These are phyloP conservation scores for Ciona savignyi DNA, from an alignment of 23 tunicate species.

Conservation along the genomic window DNA sequence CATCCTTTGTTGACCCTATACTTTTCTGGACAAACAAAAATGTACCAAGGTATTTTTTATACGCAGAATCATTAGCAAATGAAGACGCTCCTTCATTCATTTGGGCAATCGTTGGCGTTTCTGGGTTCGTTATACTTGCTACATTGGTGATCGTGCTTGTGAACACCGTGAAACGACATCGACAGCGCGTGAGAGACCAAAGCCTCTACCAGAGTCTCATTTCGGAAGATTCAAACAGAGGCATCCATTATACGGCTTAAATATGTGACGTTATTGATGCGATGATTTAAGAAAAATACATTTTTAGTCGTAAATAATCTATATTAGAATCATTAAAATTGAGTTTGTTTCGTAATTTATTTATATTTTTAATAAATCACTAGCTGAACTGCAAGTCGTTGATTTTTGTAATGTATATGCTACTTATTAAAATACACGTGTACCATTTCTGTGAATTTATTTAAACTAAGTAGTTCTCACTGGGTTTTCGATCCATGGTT, in stretches of 20 bases:
- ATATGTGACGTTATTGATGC: too few relatives aligned
- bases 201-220: constrained; percentile 47
- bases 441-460: too few relatives aligned
- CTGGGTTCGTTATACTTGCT: constrained; percentile 34
- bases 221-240: constrained; percentile 32
- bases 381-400: too few relatives aligned
- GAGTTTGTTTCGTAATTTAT: too few relatives aligned
- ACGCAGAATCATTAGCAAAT: constrained; percentile 1
- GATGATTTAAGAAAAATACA: too few relatives aligned
- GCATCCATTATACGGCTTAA: constrained; percentile 48
- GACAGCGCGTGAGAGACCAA: constrained; percentile 30
- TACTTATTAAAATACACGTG: too few relatives aligned
- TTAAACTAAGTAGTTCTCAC: not conserved
- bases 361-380: too few relatives aligned
- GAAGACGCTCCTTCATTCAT: constrained; percentile 36
- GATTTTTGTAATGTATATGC: too few relatives aligned
- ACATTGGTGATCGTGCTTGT: constrained; percentile 19
- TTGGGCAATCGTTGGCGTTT: constrained; percentile 68
- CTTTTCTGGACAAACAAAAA: not conserved
- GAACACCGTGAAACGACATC: constrained; percentile 5
- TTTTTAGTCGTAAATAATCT: too few relatives aligned
- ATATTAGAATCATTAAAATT: too few relatives aligned
- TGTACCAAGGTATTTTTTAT: too few relatives aligned
- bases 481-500: not conserved
- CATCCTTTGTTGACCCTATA: not conserved